phyloP scores from a whole-genome alignment of 1,140 invertebrate species.

The Drosophila serrata region DNA sequence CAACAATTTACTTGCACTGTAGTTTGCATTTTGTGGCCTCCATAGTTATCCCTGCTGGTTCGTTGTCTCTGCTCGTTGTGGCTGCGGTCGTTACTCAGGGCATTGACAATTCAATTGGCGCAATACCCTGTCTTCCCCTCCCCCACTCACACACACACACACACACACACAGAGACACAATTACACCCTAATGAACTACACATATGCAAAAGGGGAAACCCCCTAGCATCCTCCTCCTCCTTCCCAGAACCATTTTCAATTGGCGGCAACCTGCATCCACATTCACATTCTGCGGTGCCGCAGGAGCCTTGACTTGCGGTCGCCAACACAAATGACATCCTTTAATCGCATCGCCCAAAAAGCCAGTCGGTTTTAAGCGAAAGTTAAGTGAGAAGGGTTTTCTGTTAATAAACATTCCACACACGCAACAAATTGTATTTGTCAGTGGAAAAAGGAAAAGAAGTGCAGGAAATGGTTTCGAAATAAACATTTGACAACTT shows the following conservation, averaged over 20 bases:
- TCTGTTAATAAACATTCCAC: constrained; percentile 27
- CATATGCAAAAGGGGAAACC: constrained; percentile 7
- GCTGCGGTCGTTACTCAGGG: constrained; percentile 47
- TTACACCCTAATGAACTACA: constrained; percentile 67
- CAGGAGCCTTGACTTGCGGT: constrained; percentile 35
- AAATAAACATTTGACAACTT: neutral
- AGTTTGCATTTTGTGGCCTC: neutral
- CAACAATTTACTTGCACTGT: constrained; percentile 5
- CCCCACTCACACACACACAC: constrained; percentile 18
- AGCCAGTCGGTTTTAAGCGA: neutral
- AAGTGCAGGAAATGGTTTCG: neutral
- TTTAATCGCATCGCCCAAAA: neutral
- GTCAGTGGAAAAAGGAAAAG: constrained; percentile 9
- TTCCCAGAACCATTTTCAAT: neutral
- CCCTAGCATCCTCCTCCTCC: neutral
- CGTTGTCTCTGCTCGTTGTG: constrained; percentile 18
- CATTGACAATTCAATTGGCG: constrained; percentile 66
- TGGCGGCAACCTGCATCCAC: neutral
- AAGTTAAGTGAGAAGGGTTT: constrained; percentile 7
- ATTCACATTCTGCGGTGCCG: constrained; percentile 27
- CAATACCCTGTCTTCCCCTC: constrained; percentile 30
- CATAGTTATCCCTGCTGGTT: constrained; percentile 10
- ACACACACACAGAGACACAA: constrained; percentile 31
- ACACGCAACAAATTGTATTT: constrained; percentile 2
- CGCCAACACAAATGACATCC: constrained; percentile 37